Conservation (phyloP, 2,888 invertebrate genomes). For the Drosophila mayaguana region DNA sequence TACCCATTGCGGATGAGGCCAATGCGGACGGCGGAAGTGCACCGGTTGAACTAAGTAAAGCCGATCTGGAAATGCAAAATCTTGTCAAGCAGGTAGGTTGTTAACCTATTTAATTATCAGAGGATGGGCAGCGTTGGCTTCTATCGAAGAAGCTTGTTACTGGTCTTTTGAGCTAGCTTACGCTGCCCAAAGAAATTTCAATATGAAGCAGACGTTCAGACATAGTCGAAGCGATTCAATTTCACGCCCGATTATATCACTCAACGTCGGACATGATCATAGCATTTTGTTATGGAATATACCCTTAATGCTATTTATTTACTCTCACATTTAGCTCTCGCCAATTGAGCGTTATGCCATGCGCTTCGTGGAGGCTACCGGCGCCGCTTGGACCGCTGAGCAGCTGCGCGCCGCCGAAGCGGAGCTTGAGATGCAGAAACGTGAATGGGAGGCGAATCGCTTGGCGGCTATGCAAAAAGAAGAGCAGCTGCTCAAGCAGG, state of each 20-base stretch:
- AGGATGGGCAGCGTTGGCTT: conserved; percentile 50
- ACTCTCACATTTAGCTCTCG: conserved; percentile 89
- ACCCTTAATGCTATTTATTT: background rate
- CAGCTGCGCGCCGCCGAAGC: conserved; percentile 95
- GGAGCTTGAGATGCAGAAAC: conserved; percentile 93
- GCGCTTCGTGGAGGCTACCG: conserved; percentile 94
- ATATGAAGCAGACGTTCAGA: conserved; percentile 79
- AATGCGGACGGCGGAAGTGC: conserved; percentile 74
- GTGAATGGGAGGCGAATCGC: conserved; percentile 95
- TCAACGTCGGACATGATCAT: conserved; percentile 81
- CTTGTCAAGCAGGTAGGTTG: conserved; percentile 89
- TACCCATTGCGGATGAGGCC: conserved; percentile 91
- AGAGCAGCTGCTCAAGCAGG: conserved; percentile 87
- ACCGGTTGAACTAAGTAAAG: conserved; percentile 88
- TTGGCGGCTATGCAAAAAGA: conserved; percentile 89
- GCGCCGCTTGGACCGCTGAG: conserved; percentile 92
- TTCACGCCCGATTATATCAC: conserved; percentile 84
- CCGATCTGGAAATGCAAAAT: conserved; percentile 90
- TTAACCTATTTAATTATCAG: background rate
- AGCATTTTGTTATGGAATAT: background rate
- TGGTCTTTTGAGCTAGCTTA: conserved; percentile 40
- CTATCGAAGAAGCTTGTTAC: conserved; percentile 15
- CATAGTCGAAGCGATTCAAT: conserved; percentile 82
- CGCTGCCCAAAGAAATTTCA: conserved; percentile 63
- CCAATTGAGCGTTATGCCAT: conserved; percentile 98